Evolutionary conservation across 2,888 invertebrate genomes (phyloP).

Genomic region (Cabera pusaria): DNA sequence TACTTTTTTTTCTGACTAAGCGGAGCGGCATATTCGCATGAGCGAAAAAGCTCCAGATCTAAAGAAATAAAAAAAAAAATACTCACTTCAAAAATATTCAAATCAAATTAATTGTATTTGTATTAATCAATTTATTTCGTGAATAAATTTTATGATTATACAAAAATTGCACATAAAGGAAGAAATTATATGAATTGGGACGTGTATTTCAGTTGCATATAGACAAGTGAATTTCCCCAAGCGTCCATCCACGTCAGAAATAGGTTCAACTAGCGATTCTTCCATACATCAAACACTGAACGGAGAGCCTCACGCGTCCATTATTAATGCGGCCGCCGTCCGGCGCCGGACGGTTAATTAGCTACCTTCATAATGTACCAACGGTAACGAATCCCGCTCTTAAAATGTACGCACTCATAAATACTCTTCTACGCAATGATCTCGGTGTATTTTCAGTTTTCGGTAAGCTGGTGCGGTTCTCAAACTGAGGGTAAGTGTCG

Average conservation of each 20-base stretch:
- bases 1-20: too few relatives aligned
- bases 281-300: constrained; percentile 19
- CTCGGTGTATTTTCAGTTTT: constrained; percentile 78
- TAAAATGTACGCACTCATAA: constrained; percentile 72
- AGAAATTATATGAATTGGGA: too few relatives aligned
- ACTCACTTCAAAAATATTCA: too few relatives aligned
- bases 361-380: constrained; percentile 77
- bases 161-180: too few relatives aligned
- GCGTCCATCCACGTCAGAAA: neutral
- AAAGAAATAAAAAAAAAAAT: too few relatives aligned
- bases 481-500: constrained; percentile 6
- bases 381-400: constrained; percentile 70
- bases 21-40: too few relatives aligned
- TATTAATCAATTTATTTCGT: too few relatives aligned
- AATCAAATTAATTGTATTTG: too few relatives aligned
- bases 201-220: too few relatives aligned
- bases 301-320: constrained; percentile 17
- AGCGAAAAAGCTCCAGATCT: too few relatives aligned
- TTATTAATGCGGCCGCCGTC: constrained; percentile 27
- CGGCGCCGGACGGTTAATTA: constrained; percentile 69
- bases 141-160: too few relatives aligned
- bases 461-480: constrained; percentile 50
- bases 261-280: constrained; percentile 16
- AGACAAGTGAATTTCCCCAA: too few relatives aligned
- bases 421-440: constrained; percentile 64